These are phyloP conservation scores for Hylaea fasciaria DNA, from an alignment of 2,888 invertebrate genomes.

Conservation along the genomic window DNA sequence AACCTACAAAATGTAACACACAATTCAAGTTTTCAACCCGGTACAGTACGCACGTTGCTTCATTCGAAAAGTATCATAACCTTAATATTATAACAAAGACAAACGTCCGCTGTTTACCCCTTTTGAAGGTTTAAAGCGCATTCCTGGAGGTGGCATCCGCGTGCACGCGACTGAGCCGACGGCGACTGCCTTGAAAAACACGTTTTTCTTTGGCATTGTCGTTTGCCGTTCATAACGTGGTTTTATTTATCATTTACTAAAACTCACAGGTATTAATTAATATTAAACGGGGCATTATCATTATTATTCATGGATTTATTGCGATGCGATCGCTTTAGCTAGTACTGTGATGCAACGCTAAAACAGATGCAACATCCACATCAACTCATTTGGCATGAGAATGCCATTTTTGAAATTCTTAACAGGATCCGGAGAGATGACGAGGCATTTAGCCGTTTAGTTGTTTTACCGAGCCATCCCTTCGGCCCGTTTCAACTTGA, in stretches of 20 bases:
- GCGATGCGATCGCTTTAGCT: too few relatives aligned
- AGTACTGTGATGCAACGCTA: not conserved
- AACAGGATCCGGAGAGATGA: conserved; percentile 51
- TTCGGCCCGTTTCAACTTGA: conserved; percentile 44
- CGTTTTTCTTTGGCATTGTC: too few relatives aligned
- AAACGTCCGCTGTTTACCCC: conserved; percentile 4
- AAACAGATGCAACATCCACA: conserved; percentile 26
- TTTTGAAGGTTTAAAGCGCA: conserved; percentile 26
- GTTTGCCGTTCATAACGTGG: too few relatives aligned
- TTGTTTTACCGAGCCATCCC: conserved; percentile 46
- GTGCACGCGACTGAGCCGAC: not conserved
- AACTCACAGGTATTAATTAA: too few relatives aligned
- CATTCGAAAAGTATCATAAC: not conserved
- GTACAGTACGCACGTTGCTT: too few relatives aligned
- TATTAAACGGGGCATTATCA: too few relatives aligned
- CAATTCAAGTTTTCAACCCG: too few relatives aligned
- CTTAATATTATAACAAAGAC: conserved; percentile 8
- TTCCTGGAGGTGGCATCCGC: conserved; percentile 11
- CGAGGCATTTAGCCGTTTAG: conserved; percentile 54
- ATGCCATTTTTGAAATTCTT: conserved; percentile 50
- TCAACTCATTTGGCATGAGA: conserved; percentile 25
- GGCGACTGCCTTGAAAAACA: too few relatives aligned
- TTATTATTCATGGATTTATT: too few relatives aligned
- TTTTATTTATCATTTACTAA: too few relatives aligned
- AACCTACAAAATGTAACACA: too few relatives aligned